Evolutionary conservation across 2,888 invertebrate species (phyloP).

Genomic region (Torymus texanus): DNA sequence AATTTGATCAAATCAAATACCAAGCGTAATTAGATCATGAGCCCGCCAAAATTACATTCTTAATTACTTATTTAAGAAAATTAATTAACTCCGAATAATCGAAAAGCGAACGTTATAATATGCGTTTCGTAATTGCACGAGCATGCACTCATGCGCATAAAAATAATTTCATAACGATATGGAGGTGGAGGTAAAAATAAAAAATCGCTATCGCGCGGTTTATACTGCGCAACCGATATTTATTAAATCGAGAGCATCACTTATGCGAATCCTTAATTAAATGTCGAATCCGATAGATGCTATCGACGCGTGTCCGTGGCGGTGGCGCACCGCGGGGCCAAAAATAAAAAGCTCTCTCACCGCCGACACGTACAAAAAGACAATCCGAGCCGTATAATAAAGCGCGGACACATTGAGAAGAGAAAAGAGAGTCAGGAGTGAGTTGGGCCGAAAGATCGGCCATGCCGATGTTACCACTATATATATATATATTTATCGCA

Average conservation of each 20-base stretch:
- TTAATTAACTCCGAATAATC: too few relatives aligned
- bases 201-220: constrained; percentile 1
- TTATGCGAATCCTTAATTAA: constrained; percentile 45
- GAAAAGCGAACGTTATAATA: too few relatives aligned
- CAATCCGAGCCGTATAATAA: constrained; percentile 20
- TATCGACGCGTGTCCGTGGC: constrained; percentile 19
- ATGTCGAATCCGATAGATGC: constrained; percentile 38
- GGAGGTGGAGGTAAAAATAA: background rate
- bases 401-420: constrained; percentile 1
- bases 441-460: constrained; percentile 13
- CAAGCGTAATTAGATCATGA: too few relatives aligned
- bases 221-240: background rate
- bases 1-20: too few relatives aligned
- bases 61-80: too few relatives aligned
- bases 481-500: background rate
- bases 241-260: constrained; percentile 26
- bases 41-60: too few relatives aligned
- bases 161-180: too few relatives aligned
- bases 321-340: background rate
- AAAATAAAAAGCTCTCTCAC: background rate
- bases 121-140: too few relatives aligned
- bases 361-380: background rate
- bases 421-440: background rate
- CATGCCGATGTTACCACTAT: background rate
- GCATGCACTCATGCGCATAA: too few relatives aligned